Percentiles rank a stretch among this genome's conserved stretches.
Evolutionary conservation across 1,140 invertebrate species (phyloP).

Genomic region (Asobara japonica): DNA sequence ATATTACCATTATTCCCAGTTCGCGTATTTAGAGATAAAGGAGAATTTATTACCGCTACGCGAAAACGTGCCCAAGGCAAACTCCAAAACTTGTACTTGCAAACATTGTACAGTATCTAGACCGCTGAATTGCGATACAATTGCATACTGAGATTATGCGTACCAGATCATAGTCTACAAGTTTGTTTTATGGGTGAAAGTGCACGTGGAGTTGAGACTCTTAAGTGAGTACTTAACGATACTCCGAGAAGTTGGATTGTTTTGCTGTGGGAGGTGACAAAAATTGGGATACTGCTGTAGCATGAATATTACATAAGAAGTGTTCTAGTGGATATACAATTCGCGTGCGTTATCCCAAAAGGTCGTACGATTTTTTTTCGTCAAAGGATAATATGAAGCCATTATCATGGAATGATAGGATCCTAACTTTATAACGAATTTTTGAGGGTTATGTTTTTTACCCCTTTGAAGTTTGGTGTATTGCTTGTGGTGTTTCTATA

Average conservation of each 20-base stretch:
- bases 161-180: background rate
- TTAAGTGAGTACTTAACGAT: background rate
- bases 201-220: background rate
- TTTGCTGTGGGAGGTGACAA: background rate
- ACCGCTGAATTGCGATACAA: constrained; percentile 24
- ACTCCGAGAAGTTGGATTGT: background rate
- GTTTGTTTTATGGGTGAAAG: background rate
- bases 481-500: no score
- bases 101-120: background rate
- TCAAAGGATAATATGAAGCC: no score
- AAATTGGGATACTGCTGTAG: no score
- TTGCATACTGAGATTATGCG: constrained; percentile 16
- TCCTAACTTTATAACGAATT: no score
- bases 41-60: constrained; percentile 27
- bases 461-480: no score
- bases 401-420: no score
- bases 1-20: constrained; percentile 31
- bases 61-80: constrained; percentile 27
- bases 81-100: constrained; percentile 23
- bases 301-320: no score
- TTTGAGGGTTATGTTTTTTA: no score
- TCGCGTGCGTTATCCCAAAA: no score
- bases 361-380: no score
- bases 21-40: constrained; percentile 31
- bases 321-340: no score